These are phyloP conservation scores for Etheostoma perlongum DNA, from an alignment of 2,797 vertebrate species.

Conservation along the genomic window DNA sequence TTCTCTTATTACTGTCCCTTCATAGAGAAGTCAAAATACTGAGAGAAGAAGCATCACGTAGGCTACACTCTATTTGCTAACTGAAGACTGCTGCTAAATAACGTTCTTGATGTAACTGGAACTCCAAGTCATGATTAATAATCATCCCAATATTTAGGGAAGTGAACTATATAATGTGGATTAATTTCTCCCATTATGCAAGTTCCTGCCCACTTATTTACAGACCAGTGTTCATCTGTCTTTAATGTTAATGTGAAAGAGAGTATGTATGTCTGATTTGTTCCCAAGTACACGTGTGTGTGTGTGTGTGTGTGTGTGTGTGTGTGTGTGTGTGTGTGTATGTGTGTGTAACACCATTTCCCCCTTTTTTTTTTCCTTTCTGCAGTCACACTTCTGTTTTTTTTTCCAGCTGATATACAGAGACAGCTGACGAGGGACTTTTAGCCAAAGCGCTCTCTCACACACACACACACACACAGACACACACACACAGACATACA, in stretches of 20 bases:
- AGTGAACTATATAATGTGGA: not conserved
- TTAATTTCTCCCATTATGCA: not conserved
- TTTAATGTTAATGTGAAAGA: not conserved
- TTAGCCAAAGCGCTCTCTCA: not conserved
- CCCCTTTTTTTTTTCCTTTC: constrained; percentile 37
- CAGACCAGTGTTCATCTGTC: not conserved
- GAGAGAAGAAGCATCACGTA: not conserved
- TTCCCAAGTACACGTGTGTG: not conserved
- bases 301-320: not conserved
- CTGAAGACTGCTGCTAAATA: too few species aligned
- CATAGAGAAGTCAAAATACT: not conserved
- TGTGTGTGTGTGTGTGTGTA: not conserved
- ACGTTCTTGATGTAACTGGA: too few species aligned
- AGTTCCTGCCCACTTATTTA: not conserved
- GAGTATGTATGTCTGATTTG: not conserved
- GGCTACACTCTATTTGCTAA: not conserved
- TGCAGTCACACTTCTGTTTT: constrained; percentile 51
- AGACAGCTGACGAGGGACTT: constrained; percentile 64
- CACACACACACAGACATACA: constrained; percentile 17
- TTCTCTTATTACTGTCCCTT: not conserved
- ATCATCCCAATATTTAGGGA: not conserved
- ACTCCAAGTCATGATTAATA: too few species aligned
- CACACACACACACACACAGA: not conserved
- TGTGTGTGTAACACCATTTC: constrained; percentile 4
- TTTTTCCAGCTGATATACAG: constrained; percentile 38